Evolutionary conservation across 2,888 invertebrate species (phyloP), one percentile per base, ranked within the genome.

Genomic region (Dynastes tityus): DNA sequence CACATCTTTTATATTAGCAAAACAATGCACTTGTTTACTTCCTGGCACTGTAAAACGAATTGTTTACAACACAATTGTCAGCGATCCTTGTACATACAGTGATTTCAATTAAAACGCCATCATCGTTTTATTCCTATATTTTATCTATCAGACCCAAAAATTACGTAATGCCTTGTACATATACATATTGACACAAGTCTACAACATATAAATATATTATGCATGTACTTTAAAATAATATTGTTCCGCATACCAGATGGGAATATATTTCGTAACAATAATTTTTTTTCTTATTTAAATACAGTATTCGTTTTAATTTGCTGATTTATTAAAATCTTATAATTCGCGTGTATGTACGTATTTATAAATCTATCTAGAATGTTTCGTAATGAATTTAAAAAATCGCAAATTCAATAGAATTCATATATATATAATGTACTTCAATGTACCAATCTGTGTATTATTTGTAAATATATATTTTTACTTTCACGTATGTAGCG

Each of bases 241-340:
- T 87, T 87, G 88, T 88, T 88, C 88, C 88, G 83, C 88, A 88
- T 88, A 88, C 88, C 88, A 88, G 88, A 88, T 88, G 88, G 87
- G 88, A 88, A 87, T 87, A 85, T 82, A 83, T 83, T 84, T 83
- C 80, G 78, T 83, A 86, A 86, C 85, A 86, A 85, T 84, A 85
- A 82, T 84, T 84, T 83, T 83, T 84, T 82, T 82, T 1, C 82
- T 83, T 79, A 78, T 78, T 77, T 79, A 76, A 75, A 76, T 79
- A 82, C 79, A 80, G 79, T 81, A 79, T 79, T 81, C 74, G 80
- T 63, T 76, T 79, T 45, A 71, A 45, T 22, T 77, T 80, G 80
- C 81, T 80, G 81, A 79, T 78, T 75, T 79, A 78, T 78, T 76
- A 77, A 80, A 64, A 71, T 55, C 16, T 58, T 61, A 79, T 53